Percentiles rank a stretch among this genome's conserved stretches.
Conservation (phyloP, 2,888 invertebrate genomes). For the Dermolepida albohirtum region DNA sequence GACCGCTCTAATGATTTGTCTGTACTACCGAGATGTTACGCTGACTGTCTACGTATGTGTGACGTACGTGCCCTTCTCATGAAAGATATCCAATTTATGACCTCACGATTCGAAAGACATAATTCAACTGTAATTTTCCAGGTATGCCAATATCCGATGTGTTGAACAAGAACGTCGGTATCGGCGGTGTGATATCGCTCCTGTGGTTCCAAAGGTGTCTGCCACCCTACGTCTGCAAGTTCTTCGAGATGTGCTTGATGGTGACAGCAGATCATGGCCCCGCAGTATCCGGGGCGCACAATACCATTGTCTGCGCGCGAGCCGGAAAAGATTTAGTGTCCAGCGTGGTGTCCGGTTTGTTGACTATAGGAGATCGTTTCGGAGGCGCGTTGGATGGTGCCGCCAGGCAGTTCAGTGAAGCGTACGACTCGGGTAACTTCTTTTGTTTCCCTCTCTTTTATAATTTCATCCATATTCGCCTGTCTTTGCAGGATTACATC, state of each 20-base stretch:
- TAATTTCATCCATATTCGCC: not conserved
- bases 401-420: constrained; percentile 96
- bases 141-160: constrained; percentile 81
- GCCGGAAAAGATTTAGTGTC: constrained; percentile 98
- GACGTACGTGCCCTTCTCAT: no score
- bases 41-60: no score
- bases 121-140: constrained; percentile 19
- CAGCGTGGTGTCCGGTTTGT: constrained; percentile 90
- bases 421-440: constrained; percentile 83
- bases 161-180: constrained; percentile 93
- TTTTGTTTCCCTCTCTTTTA: constrained; percentile 1
- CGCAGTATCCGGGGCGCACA: constrained; percentile 98
- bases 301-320: constrained; percentile 97
- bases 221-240: constrained; percentile 94
- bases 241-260: constrained; percentile 99
- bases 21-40: no score
- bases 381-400: constrained; percentile 99
- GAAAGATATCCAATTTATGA: no score
- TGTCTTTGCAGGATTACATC: constrained; percentile 79
- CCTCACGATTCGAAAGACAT: not conserved
- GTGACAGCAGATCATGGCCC: constrained; percentile 99
- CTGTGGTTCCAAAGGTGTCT: constrained; percentile 99
- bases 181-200: constrained; percentile 96
- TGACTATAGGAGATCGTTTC: constrained; percentile 98
- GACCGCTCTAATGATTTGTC: no score